Percentiles rank a stretch among this genome's conserved stretches.
These are phyloP conservation scores for Leucophenga montana DNA, from an alignment of 2,888 invertebrate species.

Conservation along the genomic window DNA sequence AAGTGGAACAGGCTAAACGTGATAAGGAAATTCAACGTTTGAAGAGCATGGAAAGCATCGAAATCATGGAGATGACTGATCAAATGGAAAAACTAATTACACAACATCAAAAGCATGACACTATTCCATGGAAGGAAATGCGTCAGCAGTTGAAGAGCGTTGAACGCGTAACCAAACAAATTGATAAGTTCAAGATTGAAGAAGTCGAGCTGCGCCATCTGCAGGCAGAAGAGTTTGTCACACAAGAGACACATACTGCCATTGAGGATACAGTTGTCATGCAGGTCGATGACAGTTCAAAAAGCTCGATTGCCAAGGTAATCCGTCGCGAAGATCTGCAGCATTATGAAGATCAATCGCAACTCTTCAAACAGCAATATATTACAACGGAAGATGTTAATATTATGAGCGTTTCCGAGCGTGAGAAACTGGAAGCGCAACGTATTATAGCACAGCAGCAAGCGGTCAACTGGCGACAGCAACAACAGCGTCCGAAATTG, in stretches of 20 bases:
- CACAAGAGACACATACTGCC: slow-evolving; percentile 75
- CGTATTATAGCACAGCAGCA: slow-evolving; percentile 66
- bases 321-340: slow-evolving; percentile 67
- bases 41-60: slow-evolving; percentile 71
- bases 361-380: slow-evolving; percentile 62
- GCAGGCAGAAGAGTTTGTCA: slow-evolving; percentile 57
- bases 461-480: slow-evolving; percentile 68
- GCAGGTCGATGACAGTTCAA: slow-evolving; percentile 73
- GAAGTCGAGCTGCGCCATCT: slow-evolving; percentile 72
- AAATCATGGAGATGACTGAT: slow-evolving; percentile 72
- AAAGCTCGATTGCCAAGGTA: slow-evolving; percentile 64
- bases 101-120: slow-evolving; percentile 64
- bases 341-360: slow-evolving; percentile 59
- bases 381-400: slow-evolving; percentile 68
- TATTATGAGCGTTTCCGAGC: slow-evolving; percentile 70
- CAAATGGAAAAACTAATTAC: slow-evolving; percentile 71
- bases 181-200: slow-evolving; percentile 73
- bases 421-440: slow-evolving; percentile 69
- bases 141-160: slow-evolving; percentile 71
- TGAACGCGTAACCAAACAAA: slow-evolving; percentile 72
- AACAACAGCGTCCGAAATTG: slow-evolving; percentile 54
- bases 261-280: slow-evolving; percentile 77
- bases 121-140: slow-evolving; percentile 72
- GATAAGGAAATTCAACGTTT: slow-evolving; percentile 70
- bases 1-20: slow-evolving; percentile 70